Evolutionary conservation across 2,113 vertebrate species (phyloP), one percentile per base, ranked within the genome.

Genomic region (Nesoenas mayeri): DNA sequence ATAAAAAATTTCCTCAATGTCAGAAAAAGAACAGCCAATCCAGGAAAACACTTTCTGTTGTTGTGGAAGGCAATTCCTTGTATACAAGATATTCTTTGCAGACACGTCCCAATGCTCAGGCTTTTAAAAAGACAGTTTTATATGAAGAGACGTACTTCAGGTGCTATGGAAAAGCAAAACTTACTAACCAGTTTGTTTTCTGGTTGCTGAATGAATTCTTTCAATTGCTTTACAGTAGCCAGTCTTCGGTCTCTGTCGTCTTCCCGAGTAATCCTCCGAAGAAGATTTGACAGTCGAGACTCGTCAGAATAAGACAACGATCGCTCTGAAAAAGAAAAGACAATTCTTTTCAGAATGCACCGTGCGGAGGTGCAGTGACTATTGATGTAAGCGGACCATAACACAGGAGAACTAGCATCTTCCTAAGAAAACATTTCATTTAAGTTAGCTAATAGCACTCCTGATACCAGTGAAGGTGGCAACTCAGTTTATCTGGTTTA

Each of bases 231-330:
- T 98, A 99, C 98, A 96, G 99, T 99, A 98, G 98, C 98, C 98
- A 99, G 98, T 98, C 99, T 99, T 97, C 99, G 98, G 98, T 99
- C 99, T 96, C 99, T 99, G 97, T 99, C 99, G n/a, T 99, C 99
- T 98, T 99, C 99, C 97, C 99, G 99, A 98, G 99, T 99, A 96
- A 99, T 98, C 98, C 99, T 98, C 98, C 99, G 99, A 98, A 99
- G 98, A 98, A 99, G 99, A 99, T 99, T 99, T 96, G 99, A 99
- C 98, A 99, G 98, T 98, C 99, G 99, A 98, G 99, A 99, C 98
- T 99, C 99, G 82, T 99, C 99, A 91, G 99, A 99, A 98, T 99
- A 99, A 99, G 99, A 98, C 98, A 99, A 98, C 93, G 99, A 98
- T 99, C 99, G 98, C 97, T 99, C 99, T 99, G 95, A 24, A 94